phyloP scores from a whole-genome alignment of 2,888 invertebrate species.

The Pollenia amentaria region DNA sequence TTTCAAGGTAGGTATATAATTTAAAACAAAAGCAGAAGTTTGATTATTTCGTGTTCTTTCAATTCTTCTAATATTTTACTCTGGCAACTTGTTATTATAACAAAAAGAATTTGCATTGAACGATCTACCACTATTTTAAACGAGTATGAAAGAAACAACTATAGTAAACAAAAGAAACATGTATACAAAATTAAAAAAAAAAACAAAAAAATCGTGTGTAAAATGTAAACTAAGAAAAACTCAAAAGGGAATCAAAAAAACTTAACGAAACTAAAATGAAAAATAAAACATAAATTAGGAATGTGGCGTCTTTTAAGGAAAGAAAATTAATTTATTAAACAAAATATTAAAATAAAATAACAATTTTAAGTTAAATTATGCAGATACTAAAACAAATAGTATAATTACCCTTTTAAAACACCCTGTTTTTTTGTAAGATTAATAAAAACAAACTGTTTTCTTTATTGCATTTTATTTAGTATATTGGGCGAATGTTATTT shows the following conservation, averaged over 20 bases:
- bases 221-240: constrained; percentile 44
- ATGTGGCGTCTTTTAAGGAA: constrained; percentile 76
- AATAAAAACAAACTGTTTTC: constrained; percentile 46
- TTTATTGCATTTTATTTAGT: not conserved
- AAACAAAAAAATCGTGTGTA: constrained; percentile 53
- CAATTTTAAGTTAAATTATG: too few relatives aligned
- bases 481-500: constrained; percentile 55
- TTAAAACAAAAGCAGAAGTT: too few relatives aligned
- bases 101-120: too few relatives aligned
- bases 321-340: not conserved
- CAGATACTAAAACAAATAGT: too few relatives aligned
- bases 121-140: not conserved
- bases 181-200: constrained; percentile 69
- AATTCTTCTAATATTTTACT: too few relatives aligned
- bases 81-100: too few relatives aligned
- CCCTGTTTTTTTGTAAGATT: constrained; percentile 22
- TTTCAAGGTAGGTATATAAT: too few relatives aligned
- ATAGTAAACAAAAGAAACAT: constrained; percentile 1
- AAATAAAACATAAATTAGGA: constrained; percentile 61
- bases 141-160: constrained; percentile 53
- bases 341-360: not conserved
- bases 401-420: constrained; percentile 50
- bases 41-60: too few relatives aligned
- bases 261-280: constrained; percentile 41
- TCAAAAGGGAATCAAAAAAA: constrained; percentile 52